Evolutionary conservation across 2,797 vertebrate genomes (phyloP), one percentile per base, ranked within the genome.

Genomic region (Gephyroberyx darwinii): DNA sequence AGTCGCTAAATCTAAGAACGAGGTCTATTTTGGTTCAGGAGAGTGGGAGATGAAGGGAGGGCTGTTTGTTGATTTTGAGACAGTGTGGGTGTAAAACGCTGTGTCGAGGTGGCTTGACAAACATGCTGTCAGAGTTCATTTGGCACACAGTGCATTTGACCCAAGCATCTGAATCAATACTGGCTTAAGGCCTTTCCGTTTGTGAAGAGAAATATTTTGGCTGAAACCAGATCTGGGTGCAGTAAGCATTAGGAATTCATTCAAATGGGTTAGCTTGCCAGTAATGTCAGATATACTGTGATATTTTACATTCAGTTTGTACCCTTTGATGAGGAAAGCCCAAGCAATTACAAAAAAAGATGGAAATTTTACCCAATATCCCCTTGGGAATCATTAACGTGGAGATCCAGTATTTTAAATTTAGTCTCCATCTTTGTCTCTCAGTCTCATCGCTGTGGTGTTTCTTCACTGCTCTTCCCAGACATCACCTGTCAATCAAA

Each of bases 51-150:
- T 56, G 79, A 77, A 73, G 65, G 81, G 62, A 79, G 73, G 80
- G 57, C 83, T 92, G 84, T 90, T 90, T 89, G 85, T 91, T 91
- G 84, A 71, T 84, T 82, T 75, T 77, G 77, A 75, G 89, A 83
- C 76, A 13, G 83, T 72, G 86, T 90, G 89, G 88, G 90, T 69
- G 88, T 89, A 81, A 77, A 60, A 81, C 79, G 69, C 85, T 74
- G 86, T 84, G 85, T 91, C 88, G 83, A 83, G 39, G 78, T 75
- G 62, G 77, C 79, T 83, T 75, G 85, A 92, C 87, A 91, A 90
- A 90, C 85, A 90, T 68, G 80, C 85, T 85, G 87, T 89, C 85
- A 84, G 90, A 91, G 90, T 90, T 91, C 88, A 88, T 89, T 89
- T 90, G 84, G 89, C 83, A 47, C 76, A 84, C 75, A 83, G 78